Percentiles rank a stretch among this genome's conserved stretches.
phyloP scores from a whole-genome alignment of 2,888 invertebrate genomes.

The Pollenia griseotomentosa region DNA sequence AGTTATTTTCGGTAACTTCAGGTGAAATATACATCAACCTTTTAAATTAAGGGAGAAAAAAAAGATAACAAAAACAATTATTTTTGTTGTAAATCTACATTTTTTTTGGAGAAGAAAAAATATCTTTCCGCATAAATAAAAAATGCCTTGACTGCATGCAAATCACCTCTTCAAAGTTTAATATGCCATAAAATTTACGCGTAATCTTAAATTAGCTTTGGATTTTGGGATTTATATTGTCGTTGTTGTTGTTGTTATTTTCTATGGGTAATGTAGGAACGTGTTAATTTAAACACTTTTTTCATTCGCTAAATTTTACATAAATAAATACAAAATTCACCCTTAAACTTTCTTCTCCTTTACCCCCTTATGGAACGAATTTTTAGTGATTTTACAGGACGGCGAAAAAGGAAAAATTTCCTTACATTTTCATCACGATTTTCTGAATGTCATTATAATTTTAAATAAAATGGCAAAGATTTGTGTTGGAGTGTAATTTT shows the following conservation, averaged over 20 bases:
- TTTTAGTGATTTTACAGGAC: slow-evolving; percentile 41
- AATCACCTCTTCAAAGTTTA: slow-evolving; percentile 74
- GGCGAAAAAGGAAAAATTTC: slow-evolving; percentile 33
- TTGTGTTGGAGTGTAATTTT: slow-evolving; percentile 38
- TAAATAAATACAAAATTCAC: slow-evolving; percentile 59
- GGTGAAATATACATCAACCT: slow-evolving; percentile 24
- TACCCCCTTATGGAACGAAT: slow-evolving; percentile 35
- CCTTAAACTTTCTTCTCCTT: slow-evolving; percentile 36
- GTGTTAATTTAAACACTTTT: slow-evolving; percentile 33
- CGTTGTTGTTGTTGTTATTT: not conserved
- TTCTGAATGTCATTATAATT: slow-evolving; percentile 73
- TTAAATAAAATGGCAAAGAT: slow-evolving; percentile 63
- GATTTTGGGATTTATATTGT: slow-evolving; percentile 7
- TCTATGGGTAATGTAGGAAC: not conserved
- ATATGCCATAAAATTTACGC: slow-evolving; percentile 74
- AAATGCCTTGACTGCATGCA: slow-evolving; percentile 72
- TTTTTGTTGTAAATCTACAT: slow-evolving; percentile 21
- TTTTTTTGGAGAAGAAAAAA: not conserved
- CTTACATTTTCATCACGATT: slow-evolving; percentile 72
- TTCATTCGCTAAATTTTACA: slow-evolving; percentile 46
- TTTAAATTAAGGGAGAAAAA: slow-evolving; percentile 22
- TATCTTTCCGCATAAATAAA: not conserved
- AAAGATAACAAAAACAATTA: slow-evolving; percentile 59
- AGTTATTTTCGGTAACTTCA: not conserved
- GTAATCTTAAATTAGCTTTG: slow-evolving; percentile 74